A percentile compares a stretch with the other conserved stretches of the same genome.
phyloP scores from a whole-genome alignment of 2,113 vertebrate genomes.

The Pachypanchax playfairii region DNA sequence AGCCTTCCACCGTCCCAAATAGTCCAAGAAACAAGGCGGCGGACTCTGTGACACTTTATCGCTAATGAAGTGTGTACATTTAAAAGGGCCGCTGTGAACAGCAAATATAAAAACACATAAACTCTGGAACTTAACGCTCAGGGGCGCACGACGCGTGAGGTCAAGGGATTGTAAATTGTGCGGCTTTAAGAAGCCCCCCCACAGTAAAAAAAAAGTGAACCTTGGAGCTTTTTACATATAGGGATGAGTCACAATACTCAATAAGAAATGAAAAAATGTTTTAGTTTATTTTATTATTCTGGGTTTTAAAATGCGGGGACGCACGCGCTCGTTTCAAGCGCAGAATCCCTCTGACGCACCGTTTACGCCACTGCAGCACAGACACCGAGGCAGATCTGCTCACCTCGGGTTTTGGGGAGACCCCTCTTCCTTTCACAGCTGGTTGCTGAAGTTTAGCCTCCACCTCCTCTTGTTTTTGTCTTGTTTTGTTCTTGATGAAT shows the following conservation, averaged over 20 bases:
- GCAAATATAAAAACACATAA: constrained; percentile 13
- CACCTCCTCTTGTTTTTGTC: neutral
- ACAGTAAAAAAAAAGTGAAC: too few relatives aligned
- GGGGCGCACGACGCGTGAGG: neutral
- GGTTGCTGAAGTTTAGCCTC: neutral
- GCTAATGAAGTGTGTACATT: constrained; percentile 23
- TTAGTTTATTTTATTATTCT: neutral
- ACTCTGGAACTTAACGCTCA: neutral
- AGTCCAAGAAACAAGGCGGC: constrained; percentile 40
- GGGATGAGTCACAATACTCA: too few relatives aligned
- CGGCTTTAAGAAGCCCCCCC: too few relatives aligned
- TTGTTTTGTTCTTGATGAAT: neutral
- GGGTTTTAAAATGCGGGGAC: neutral
- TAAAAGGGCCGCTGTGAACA: constrained; percentile 16
- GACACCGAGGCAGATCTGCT: constrained; percentile 40
- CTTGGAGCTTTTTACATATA: too few relatives aligned
- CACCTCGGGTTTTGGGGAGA: constrained; percentile 73
- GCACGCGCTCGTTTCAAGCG: constrained; percentile 14
- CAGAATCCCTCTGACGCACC: constrained; percentile 53
- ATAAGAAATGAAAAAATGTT: too few relatives aligned
- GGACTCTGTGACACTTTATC: constrained; percentile 13
- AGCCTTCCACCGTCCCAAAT: constrained; percentile 48
- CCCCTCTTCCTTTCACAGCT: constrained; percentile 54
- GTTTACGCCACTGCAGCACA: constrained; percentile 50
- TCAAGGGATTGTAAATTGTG: too few relatives aligned